phyloP scores from a whole-genome alignment of 2,113 vertebrate species.

The Aegotheles bennettii region DNA sequence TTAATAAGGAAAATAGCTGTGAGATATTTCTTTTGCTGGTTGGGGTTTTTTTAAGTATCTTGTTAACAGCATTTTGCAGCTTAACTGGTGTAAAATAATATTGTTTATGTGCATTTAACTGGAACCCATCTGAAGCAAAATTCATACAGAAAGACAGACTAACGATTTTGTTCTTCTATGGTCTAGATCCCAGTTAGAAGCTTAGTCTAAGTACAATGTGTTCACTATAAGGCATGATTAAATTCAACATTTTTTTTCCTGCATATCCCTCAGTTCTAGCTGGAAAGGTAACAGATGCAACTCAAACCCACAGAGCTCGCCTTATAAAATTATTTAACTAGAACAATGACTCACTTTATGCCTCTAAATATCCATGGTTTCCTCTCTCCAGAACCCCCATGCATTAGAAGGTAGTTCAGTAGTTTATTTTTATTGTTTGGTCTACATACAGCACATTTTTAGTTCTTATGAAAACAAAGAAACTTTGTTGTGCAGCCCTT shows the following conservation, averaged over 20 bases:
- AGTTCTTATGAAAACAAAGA: conserved; percentile 75
- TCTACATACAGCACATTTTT: conserved; percentile 77
- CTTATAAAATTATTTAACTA: conserved; percentile 74
- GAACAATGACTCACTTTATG: conserved; percentile 78
- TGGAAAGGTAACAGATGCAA: conserved; percentile 76
- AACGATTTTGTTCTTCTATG: conserved; percentile 26
- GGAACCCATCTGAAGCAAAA: not conserved
- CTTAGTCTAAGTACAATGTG: conserved; percentile 49
- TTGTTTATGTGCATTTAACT: not conserved
- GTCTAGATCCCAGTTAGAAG: conserved; percentile 39
- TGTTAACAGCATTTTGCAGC: conserved; percentile 16
- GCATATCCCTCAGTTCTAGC: conserved; percentile 64
- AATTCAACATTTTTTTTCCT: conserved; percentile 68
- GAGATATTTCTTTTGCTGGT: not conserved
- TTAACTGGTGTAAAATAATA: conserved; percentile 6
- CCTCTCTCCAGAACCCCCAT: conserved; percentile 74
- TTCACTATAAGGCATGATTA: conserved; percentile 66
- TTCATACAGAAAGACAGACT: not conserved
- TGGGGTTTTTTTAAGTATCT: not conserved
- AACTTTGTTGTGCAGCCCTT: conserved; percentile 72
- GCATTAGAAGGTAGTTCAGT: conserved; percentile 76
- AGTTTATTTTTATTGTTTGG: conserved; percentile 84
- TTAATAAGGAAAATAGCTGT: conserved; percentile 45
- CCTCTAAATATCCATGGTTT: conserved; percentile 79
- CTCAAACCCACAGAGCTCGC: conserved; percentile 71